Evolutionary conservation across 1,140 invertebrate species (phyloP).

Genomic region (Macrocentrus cingulum): DNA sequence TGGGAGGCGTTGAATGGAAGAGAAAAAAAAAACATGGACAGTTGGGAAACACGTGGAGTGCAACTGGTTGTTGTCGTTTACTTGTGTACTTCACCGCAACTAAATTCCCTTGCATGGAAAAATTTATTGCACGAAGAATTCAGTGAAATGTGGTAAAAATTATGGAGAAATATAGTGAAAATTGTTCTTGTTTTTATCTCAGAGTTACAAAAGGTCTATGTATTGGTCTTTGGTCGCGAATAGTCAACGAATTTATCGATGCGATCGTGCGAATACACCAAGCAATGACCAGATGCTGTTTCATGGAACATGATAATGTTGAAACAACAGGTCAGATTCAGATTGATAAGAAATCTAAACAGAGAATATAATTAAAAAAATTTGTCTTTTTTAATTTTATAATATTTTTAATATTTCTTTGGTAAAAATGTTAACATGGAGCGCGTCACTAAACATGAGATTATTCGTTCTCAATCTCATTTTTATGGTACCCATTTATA

Average conservation of each 20-base stretch:
- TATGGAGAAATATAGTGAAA: slow-evolving; percentile 40
- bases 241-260: slow-evolving; percentile 47
- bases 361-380: background rate
- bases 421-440: too few species aligned
- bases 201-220: slow-evolving; percentile 45
- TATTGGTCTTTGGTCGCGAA: slow-evolving; percentile 40
- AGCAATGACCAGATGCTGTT: slow-evolving; percentile 41
- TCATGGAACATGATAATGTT: slow-evolving; percentile 26
- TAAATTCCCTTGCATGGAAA: too few species aligned
- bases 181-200: slow-evolving; percentile 53
- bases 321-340: slow-evolving; percentile 37
- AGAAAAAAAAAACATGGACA: background rate
- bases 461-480: too few species aligned
- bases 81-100: slow-evolving; percentile 33
- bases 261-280: slow-evolving; percentile 50
- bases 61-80: slow-evolving; percentile 26
- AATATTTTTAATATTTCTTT: too few species aligned
- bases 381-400: too few species aligned
- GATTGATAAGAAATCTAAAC: background rate
- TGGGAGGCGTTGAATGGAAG: too few species aligned
- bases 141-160: slow-evolving; percentile 11
- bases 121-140: too few species aligned
- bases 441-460: too few species aligned
- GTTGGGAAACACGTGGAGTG: slow-evolving; percentile 24
- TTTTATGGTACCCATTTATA: too few species aligned